phyloP scores from a whole-genome alignment of 2,888 invertebrate genomes.

The Osedax fenrisi region DNA sequence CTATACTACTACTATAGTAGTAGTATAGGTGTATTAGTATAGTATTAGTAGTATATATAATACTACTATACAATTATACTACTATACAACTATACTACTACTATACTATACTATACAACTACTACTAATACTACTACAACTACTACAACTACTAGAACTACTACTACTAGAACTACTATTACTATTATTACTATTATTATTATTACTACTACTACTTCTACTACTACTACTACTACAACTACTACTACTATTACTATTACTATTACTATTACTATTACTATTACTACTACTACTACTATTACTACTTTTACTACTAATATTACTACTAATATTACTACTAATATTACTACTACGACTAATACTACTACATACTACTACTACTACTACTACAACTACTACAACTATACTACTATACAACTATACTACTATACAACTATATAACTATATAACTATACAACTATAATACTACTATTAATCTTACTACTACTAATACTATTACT shows the following conservation, averaged over 20 bases:
- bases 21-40: no score
- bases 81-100: no score
- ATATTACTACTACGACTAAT: neutral
- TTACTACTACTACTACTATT: neutral
- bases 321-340: constrained; percentile 1
- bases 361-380: constrained; percentile 6
- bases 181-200: neutral
- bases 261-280: neutral
- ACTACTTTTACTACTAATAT: neutral
- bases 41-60: no score
- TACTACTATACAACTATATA: no score
- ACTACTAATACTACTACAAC: no score
- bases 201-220: constrained; percentile 3
- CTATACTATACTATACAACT: neutral
- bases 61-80: no score
- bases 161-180: neutral
- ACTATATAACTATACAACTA: no score
- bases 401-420: neutral
- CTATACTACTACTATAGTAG: no score
- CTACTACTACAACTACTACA: neutral
- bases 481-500: no score
- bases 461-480: no score
- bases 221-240: constrained; percentile 5
- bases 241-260: neutral
- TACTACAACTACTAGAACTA: neutral